A percentile compares a stretch with the other conserved stretches of the same genome.
These are phyloP conservation scores for Tachina grossa DNA, from an alignment of 2,888 invertebrate species.

Conservation along the genomic window DNA sequence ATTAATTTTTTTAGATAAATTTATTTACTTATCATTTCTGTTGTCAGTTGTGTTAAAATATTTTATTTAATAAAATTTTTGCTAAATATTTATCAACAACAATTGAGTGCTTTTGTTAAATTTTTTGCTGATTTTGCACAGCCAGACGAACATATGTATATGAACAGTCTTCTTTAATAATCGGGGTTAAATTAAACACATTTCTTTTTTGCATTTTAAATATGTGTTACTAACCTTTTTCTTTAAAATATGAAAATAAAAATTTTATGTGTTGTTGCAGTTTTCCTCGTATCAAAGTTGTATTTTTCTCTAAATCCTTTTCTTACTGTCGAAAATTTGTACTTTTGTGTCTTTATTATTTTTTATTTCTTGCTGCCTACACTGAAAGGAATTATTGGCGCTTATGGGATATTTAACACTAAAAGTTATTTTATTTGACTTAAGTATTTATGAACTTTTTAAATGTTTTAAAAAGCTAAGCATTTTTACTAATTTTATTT, in stretches of 20 bases:
- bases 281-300: not conserved
- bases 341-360: slow-evolving; percentile 31
- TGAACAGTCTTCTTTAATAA: slow-evolving; percentile 1
- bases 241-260: slow-evolving; percentile 7
- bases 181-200: slow-evolving; percentile 6
- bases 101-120: not conserved
- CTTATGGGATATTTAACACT: not conserved
- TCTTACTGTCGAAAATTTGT: slow-evolving; percentile 36
- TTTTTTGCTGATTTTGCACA: slow-evolving; percentile 24
- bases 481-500: slow-evolving; percentile 55
- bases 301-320: not conserved
- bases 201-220: not conserved
- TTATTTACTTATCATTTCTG: no score
- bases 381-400: slow-evolving; percentile 21
- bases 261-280: not conserved
- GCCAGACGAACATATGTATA: not conserved
- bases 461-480: slow-evolving; percentile 11
- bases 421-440: not conserved
- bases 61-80: not conserved
- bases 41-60: not conserved
- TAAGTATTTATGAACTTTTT: not conserved
- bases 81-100: not conserved
- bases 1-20: no score
- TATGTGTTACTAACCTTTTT: slow-evolving; percentile 19
- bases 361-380: slow-evolving; percentile 17